phyloP scores from a whole-genome alignment of 2,888 invertebrate species.

The Drosophila mercatorum region DNA sequence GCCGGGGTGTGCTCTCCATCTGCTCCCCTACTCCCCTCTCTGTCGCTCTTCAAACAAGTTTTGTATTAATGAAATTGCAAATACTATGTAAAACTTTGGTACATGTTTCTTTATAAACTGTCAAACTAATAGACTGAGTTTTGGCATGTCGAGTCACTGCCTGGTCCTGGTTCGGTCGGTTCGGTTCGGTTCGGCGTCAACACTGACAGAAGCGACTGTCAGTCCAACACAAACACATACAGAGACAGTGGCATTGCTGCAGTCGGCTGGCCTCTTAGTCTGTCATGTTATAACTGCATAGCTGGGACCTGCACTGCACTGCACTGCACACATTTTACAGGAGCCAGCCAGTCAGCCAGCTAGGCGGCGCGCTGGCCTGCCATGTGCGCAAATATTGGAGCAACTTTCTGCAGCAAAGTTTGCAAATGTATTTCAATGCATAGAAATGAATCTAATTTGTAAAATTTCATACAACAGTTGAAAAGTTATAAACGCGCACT shows the following conservation, averaged over 20 bases:
- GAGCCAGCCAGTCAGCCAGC: conserved; percentile 1
- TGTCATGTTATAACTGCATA: conserved; percentile 34
- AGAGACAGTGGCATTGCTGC: conserved; percentile 15
- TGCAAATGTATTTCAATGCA: conserved; percentile 80
- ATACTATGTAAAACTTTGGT: conserved; percentile 74
- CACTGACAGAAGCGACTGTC: conserved; percentile 27
- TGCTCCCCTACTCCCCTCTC: neutral
- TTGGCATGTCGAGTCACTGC: conserved; percentile 69
- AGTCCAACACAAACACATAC: conserved; percentile 5
- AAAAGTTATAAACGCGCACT: conserved; percentile 81
- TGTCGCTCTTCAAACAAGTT: conserved; percentile 62
- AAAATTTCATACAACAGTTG: conserved; percentile 80
- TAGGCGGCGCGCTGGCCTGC: conserved; percentile 6
- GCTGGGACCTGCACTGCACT: conserved; percentile 39
- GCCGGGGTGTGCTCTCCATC: neutral
- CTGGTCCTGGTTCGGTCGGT: conserved; percentile 36
- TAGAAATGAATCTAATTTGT: conserved; percentile 81
- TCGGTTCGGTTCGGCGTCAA: conserved; percentile 28
- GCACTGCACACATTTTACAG: conserved; percentile 27
- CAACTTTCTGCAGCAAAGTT: conserved; percentile 77
- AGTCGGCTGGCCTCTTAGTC: conserved; percentile 27
- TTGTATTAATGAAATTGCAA: conserved; percentile 80
- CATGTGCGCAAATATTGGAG: conserved; percentile 73
- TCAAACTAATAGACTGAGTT: conserved; percentile 79
- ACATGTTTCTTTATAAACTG: conserved; percentile 79